Base-by-base conservation (phyloP, 2,797 vertebrate genomes). In the Pagetopsis macropterus region DNA sequence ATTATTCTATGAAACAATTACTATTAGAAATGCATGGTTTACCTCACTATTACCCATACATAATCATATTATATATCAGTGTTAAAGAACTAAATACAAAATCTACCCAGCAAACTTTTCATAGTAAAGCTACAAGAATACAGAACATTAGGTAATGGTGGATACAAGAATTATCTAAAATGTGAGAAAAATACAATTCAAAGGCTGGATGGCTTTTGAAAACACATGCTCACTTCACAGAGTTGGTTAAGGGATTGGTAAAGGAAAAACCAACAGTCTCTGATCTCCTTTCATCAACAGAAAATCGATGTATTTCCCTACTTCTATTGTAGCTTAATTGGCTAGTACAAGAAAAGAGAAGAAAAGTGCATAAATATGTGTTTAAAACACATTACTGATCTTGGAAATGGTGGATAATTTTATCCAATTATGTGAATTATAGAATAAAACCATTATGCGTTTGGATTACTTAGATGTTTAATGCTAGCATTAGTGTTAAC, bases 181-280 rank as follows among this genome's bases (percentile, higher is more conserved):
- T 40, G 43, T 75, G 57, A 69, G 46, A 75, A 46, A 14, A 62
- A 70, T 44, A 71, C 50, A 23, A 57, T 54, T 84, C 58, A 78
- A 63, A 79, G 43, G 6, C 56, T 49, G 1, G 23, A 5, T 66
- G n/a, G 8, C 48, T 72, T 74, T 86, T 70, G 37, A 65, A 65
- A 70, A 44, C 54, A 56, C 21, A 41, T 60, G 46, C 52, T 72
- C 5, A 56, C 44, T 33, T 45, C 33, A 9, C 14, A 60, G 14
- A 33, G 17, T 4, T 46, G 9, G 17, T 48, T 12, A 41, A 33
- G 19, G 3, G 3, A 74, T 59, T 15, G 16, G 9, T 40, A 33
- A 58, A 60, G 16, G 15, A 31, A 73, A 50, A 44, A 51, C 0
- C 14, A 31, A 19, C 0, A 13, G 5, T 48, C 52, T 65, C 44